These are phyloP conservation scores for Myocastor coypus DNA, from an alignment of 2,113 vertebrate genomes.

Conservation along the genomic window DNA sequence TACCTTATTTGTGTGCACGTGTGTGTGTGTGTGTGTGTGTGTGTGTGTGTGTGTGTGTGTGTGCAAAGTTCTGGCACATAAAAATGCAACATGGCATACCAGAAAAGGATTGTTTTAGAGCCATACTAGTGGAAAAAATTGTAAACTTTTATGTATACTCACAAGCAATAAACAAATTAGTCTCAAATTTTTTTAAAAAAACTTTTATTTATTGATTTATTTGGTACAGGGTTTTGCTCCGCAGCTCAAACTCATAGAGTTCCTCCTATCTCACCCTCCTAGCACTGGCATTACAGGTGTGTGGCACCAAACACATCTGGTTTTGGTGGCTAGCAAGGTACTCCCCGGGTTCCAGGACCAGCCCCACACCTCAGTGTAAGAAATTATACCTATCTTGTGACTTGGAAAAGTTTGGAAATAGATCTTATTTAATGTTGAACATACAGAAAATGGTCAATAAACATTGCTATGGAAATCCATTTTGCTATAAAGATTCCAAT, in stretches of 20 bases:
- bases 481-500: not conserved
- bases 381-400: not conserved
- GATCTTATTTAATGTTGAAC: not conserved
- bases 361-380: not conserved
- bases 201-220: no score
- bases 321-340: no score
- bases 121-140: not conserved
- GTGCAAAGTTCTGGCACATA: not conserved
- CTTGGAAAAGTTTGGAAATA: not conserved
- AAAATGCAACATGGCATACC: not conserved
- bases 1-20: not conserved
- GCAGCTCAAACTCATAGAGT: no score
- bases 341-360: no score
- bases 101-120: not conserved
- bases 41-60: not conserved
- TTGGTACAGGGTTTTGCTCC: no score
- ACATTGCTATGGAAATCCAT: not conserved
- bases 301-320: no score
- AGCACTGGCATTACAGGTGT: no score
- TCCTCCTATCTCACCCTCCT: no score
- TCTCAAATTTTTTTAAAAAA: not conserved
- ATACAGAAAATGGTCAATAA: not conserved
- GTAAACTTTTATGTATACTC: not conserved
- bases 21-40: not conserved
- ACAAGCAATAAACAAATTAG: not conserved